phyloP scores from a whole-genome alignment of 2,888 invertebrate genomes.

The Pristionchus fissidentatus region DNA sequence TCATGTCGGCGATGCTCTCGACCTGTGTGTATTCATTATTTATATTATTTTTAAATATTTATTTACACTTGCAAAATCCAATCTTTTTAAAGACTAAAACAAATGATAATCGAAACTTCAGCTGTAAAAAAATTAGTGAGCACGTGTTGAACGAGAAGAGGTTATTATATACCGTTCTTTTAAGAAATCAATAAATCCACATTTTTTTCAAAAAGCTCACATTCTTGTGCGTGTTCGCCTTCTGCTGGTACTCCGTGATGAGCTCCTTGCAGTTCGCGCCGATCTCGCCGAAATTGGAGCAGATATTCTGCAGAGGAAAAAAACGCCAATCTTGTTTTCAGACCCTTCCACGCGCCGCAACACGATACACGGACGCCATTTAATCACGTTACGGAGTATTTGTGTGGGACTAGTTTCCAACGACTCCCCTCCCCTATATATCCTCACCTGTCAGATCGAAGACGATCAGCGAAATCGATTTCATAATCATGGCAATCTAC shows the following conservation, averaged over 20 bases:
- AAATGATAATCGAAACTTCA: neutral
- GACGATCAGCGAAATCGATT: too few relatives aligned
- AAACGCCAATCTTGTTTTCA: too few relatives aligned
- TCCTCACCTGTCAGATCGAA: too few relatives aligned
- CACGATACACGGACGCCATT: too few relatives aligned
- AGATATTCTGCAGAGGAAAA: constrained; percentile 90
- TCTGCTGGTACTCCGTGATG: constrained; percentile 97
- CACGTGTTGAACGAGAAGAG: neutral
- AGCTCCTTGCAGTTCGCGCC: constrained; percentile 94
- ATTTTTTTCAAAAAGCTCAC: neutral
- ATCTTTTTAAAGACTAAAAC: constrained; percentile 19
- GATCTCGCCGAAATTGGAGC: constrained; percentile 97
- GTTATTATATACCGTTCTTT: too few relatives aligned
- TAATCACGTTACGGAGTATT: too few relatives aligned
- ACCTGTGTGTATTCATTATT: constrained; percentile 82
- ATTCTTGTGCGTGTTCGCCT: constrained; percentile 89
- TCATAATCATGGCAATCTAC: too few relatives aligned
- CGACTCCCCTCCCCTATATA: too few relatives aligned
- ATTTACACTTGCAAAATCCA: neutral
- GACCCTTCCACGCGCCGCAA: too few relatives aligned
- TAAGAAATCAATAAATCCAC: neutral
- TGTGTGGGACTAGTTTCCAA: too few relatives aligned
- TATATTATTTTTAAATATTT: neutral
- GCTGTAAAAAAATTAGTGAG: neutral
- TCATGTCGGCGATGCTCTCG: constrained; percentile 98